These are phyloP conservation scores for Aspidoscelis tigris DNA, from an alignment of 2,113 vertebrate genomes.

Conservation along the genomic window DNA sequence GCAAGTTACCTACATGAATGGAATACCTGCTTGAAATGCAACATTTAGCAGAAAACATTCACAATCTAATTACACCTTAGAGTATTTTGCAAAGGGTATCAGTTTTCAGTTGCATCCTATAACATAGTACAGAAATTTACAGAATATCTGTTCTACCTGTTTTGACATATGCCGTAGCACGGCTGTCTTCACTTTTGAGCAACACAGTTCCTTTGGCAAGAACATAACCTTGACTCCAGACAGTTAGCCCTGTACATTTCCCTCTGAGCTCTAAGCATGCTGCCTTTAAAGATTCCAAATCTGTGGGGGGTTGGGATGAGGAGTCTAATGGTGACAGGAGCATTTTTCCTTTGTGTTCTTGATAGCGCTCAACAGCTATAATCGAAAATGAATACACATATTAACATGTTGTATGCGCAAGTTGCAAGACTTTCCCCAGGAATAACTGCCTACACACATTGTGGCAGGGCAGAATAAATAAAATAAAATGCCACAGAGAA, in stretches of 20 bases:
- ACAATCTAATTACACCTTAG: background rate
- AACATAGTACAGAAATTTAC: background rate
- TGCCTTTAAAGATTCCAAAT: constrained; percentile 37
- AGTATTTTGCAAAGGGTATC: background rate
- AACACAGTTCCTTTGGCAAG: constrained; percentile 34
- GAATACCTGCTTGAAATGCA: background rate
- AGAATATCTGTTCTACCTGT: constrained; percentile 15
- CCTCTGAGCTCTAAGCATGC: constrained; percentile 33
- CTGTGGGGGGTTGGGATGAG: constrained; percentile 27
- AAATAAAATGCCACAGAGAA: background rate
- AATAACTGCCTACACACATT: background rate
- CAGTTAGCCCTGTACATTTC: constrained; percentile 38
- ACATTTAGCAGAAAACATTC: background rate
- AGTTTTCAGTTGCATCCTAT: background rate
- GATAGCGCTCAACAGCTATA: constrained; percentile 29
- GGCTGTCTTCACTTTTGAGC: constrained; percentile 28
- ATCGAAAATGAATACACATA: background rate
- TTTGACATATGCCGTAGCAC: constrained; percentile 28
- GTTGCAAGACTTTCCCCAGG: background rate
- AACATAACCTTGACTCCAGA: constrained; percentile 33
- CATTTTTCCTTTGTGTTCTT: constrained; percentile 40
- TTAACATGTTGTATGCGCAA: background rate
- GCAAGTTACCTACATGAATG: background rate
- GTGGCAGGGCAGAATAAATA: too few species aligned
- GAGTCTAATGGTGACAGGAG: constrained; percentile 29